Evolutionary conservation across 2,113 vertebrate genomes (phyloP).

Genomic region (Dryoscopus gambensis): DNA sequence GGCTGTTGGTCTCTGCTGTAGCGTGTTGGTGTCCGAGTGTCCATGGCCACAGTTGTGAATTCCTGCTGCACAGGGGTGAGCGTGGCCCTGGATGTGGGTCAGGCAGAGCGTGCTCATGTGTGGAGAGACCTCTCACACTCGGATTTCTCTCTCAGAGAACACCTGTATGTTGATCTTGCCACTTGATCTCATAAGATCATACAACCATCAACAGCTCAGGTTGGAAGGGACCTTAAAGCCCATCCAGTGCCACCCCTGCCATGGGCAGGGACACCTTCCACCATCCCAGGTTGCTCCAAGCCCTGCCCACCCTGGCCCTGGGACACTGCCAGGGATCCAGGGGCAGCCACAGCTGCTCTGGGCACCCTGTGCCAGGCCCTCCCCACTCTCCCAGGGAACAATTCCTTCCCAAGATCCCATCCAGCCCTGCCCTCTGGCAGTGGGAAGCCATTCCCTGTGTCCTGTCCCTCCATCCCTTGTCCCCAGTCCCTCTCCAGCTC

Average conservation of each 20-base stretch:
- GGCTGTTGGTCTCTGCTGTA: not conserved
- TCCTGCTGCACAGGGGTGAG: not conserved
- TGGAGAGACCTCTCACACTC: not conserved
- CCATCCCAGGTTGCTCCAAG: accelerated
- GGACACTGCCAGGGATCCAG: not conserved
- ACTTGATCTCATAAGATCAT: not conserved
- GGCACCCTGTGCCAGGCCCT: not conserved
- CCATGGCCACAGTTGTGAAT: accelerated
- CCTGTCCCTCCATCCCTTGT: not conserved
- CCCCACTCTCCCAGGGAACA: accelerated
- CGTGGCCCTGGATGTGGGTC: accelerated
- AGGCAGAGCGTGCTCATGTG: not conserved
- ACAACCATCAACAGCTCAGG: not conserved
- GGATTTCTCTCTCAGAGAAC: not conserved
- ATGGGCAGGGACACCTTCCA: not conserved
- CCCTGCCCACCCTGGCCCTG: accelerated
- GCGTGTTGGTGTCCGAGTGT: accelerated
- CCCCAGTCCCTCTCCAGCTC: not conserved
- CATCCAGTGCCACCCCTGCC: not conserved
- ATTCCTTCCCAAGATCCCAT: not conserved
- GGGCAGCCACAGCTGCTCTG: not conserved
- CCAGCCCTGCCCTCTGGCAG: accelerated
- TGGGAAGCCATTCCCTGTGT: not conserved
- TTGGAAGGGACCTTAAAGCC: not conserved
- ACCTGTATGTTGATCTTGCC: not conserved